Evolutionary conservation across 2,113 vertebrate species (phyloP).

Genomic region (Pelecanoides urinatrix): DNA sequence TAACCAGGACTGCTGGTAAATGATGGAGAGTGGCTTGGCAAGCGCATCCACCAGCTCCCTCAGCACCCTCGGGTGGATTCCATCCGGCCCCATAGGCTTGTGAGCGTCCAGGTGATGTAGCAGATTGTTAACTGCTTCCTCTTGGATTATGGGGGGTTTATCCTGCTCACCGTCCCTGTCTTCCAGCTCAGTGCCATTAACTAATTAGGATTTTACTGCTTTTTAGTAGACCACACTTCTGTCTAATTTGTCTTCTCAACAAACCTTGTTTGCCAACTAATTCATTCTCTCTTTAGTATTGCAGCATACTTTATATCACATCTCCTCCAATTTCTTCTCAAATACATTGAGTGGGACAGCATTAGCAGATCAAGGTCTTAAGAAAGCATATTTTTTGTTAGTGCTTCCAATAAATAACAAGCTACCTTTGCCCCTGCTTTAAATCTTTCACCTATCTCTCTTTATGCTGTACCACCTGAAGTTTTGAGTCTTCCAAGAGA

Average conservation of each 20-base stretch:
- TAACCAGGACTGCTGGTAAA: too few species aligned
- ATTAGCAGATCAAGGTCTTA: not conserved
- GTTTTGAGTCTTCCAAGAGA: not conserved
- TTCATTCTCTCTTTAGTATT: not conserved
- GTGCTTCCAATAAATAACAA: not conserved
- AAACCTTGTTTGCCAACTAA: not conserved
- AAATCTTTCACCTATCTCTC: not conserved
- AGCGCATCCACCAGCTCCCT: too few species aligned
- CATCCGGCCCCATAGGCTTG: too few species aligned
- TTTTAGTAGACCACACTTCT: not conserved
- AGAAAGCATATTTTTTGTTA: not conserved
- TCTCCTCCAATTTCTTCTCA: not conserved
- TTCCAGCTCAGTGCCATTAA: not conserved
- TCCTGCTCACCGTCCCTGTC: too few species aligned
- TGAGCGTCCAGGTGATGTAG: too few species aligned
- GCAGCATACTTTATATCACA: not conserved
- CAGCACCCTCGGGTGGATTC: too few species aligned
- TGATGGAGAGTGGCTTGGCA: too few species aligned
- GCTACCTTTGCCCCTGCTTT: not conserved
- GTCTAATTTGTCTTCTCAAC: not conserved
- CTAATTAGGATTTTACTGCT: not conserved
- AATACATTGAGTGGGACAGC: not conserved
- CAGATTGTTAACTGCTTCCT: too few species aligned
- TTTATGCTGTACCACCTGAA: not conserved
- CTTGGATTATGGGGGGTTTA: too few species aligned